A percentile compares a stretch with the other conserved stretches of the same genome.
These are phyloP conservation scores for Neodon shergylaensis DNA, from an alignment of 2,113 vertebrate genomes.

Conservation along the genomic window DNA sequence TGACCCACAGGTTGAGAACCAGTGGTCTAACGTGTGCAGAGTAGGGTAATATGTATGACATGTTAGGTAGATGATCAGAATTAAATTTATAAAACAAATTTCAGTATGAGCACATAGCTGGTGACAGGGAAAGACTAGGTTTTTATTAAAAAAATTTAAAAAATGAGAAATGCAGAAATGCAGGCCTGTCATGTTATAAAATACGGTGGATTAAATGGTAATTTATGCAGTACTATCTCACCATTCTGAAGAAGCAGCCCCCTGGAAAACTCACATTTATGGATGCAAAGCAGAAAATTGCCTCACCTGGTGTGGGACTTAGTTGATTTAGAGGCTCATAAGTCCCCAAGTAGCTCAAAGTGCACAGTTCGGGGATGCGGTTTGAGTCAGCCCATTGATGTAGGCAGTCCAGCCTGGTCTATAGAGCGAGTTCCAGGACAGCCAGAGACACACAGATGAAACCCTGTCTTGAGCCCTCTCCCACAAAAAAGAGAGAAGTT, in stretches of 20 bases:
- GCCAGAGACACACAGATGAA: too few relatives aligned
- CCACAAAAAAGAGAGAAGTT: neutral
- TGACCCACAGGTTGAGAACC: neutral
- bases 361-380: neutral
- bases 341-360: neutral
- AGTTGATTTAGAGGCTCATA: neutral
- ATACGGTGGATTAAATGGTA: neutral
- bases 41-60: too few relatives aligned
- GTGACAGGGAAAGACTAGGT: neutral
- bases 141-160: neutral
- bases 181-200: neutral
- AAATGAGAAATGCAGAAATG: neutral
- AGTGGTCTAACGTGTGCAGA: neutral
- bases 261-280: neutral
- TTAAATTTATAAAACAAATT: neutral
- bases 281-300: neutral
- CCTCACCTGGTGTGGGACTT: neutral
- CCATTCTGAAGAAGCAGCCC: slow-evolving; percentile 23
- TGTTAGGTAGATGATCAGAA: neutral
- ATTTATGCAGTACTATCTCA: neutral
- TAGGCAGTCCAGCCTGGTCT: neutral
- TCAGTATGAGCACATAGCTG: neutral
- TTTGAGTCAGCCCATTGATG: neutral
- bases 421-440: too few relatives aligned
- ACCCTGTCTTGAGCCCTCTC: too few relatives aligned